Conservation (phyloP, 2,113 vertebrate genomes). For the Camelus dromedarius region DNA sequence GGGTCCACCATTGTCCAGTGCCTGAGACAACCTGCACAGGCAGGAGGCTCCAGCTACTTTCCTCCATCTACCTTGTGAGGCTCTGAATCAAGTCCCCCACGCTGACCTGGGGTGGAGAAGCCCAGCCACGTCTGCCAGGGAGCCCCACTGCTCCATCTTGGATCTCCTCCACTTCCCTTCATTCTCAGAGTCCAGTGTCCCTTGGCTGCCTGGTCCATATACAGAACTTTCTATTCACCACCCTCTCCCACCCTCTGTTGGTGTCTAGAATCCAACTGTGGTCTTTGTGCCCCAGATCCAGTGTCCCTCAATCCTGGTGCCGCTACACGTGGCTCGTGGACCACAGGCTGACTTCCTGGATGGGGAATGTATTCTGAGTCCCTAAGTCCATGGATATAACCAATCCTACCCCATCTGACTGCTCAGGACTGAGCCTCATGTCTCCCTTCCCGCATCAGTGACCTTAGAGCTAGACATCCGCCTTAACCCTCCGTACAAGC, state of each 20-base stretch:
- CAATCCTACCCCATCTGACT: background rate
- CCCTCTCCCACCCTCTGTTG: rapidly evolving
- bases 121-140: background rate
- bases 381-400: background rate
- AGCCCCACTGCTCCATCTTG: background rate
- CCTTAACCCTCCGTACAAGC: too few species aligned
- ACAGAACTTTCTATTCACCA: background rate
- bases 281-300: background rate
- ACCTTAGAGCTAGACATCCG: background rate
- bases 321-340: background rate
- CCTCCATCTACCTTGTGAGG: background rate
- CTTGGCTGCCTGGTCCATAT: rapidly evolving
- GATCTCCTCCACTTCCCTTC: background rate
- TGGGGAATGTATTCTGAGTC: background rate
- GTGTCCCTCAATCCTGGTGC: background rate
- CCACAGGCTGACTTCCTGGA: background rate
- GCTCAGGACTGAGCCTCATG: background rate
- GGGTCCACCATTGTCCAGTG: background rate
- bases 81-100: background rate
- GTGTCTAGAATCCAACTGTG: background rate
- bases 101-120: background rate
- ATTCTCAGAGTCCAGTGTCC: background rate
- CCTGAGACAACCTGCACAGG: background rate
- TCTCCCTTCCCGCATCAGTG: background rate
- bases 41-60: background rate